Evolutionary conservation across 2,888 invertebrate genomes (phyloP), one percentile per base, ranked within the genome.

Genomic region (Phalera bucephala): DNA sequence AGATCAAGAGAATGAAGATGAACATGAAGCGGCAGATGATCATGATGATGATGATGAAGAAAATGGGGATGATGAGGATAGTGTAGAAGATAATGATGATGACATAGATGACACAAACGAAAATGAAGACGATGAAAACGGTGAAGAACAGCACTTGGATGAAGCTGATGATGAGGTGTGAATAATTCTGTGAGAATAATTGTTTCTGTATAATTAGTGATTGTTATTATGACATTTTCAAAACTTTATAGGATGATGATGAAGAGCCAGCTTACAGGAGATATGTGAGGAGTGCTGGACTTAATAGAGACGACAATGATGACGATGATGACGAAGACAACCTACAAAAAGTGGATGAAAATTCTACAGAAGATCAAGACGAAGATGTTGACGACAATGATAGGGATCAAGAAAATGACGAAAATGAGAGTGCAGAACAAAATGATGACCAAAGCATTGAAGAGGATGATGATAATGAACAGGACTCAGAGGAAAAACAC

Each of bases 1-100:
- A 34, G 69, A 78, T 22, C 64, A 73, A 43, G 67, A 81, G 22
- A 80, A 62, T 7, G 62, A 70, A 54, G 44, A 52, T 12, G 40
- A 65, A 11, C 60, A 64, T 23, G 45, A 57, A 15, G 51, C 52
- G 20, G 41, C 45, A 15, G 60, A 71, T n/a, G 54, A 65, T 12
- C 61, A 67, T 21, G 60, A 69, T 20, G 60, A 74, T 17, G 60
- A 66, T 38, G 60, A 80, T 17, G 79, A 51, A 20, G 44, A 47
- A 14, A 56, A 64, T 19, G 55, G 27, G 6, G 11, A 36, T 14
- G 26, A 21, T 13, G 20, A 32, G 1, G 11, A 31, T 0, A 27
- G 21, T 11, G 57, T 63, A 17, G 57, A 64, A 15, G 57, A 65
- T 31, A 61, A 65, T 12, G 63, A 75, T 32, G 62, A 71, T 27